phyloP scores from a whole-genome alignment of 2,888 invertebrate species.

The Dolichopus griseipennis region DNA sequence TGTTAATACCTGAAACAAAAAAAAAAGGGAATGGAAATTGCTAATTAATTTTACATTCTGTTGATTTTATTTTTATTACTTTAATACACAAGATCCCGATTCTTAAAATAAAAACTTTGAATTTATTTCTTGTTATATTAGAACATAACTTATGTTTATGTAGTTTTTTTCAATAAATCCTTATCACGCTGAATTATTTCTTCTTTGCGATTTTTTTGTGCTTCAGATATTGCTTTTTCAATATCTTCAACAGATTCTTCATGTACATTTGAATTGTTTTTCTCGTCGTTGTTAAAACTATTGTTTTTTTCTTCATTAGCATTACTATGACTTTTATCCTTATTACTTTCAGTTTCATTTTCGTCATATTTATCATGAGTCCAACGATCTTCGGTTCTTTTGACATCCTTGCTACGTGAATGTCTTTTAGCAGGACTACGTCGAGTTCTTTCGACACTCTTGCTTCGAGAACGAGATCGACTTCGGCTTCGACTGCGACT shows the following conservation, averaged over 20 bases:
- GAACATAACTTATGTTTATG: not conserved
- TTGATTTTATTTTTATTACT: not conserved
- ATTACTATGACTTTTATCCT: constrained; percentile 28
- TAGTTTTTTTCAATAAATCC: constrained; percentile 40
- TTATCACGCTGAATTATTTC: constrained; percentile 49
- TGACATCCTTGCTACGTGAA: constrained; percentile 44
- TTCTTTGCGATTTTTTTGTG: constrained; percentile 51
- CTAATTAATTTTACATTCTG: no score
- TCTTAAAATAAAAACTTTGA: not conserved
- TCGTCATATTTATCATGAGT: constrained; percentile 45
- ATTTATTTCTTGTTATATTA: not conserved
- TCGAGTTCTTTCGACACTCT: constrained; percentile 51
- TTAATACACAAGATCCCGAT: not conserved
- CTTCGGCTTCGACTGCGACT: constrained; percentile 29
- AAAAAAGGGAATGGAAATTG: not conserved
- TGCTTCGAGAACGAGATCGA: constrained; percentile 35
- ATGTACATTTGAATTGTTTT: constrained; percentile 44
- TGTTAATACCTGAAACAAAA: not conserved
- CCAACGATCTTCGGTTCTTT: constrained; percentile 42
- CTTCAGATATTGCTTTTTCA: constrained; percentile 49
- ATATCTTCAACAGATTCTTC: constrained; percentile 47
- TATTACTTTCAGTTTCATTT: constrained; percentile 31
- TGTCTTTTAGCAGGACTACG: constrained; percentile 55
- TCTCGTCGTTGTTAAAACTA: constrained; percentile 21
- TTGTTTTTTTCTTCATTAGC: constrained; percentile 38